A percentile compares a stretch with the other conserved stretches of the same genome.
phyloP scores from a whole-genome alignment of 1,140 invertebrate species.

The Drosophila rhopaloa region DNA sequence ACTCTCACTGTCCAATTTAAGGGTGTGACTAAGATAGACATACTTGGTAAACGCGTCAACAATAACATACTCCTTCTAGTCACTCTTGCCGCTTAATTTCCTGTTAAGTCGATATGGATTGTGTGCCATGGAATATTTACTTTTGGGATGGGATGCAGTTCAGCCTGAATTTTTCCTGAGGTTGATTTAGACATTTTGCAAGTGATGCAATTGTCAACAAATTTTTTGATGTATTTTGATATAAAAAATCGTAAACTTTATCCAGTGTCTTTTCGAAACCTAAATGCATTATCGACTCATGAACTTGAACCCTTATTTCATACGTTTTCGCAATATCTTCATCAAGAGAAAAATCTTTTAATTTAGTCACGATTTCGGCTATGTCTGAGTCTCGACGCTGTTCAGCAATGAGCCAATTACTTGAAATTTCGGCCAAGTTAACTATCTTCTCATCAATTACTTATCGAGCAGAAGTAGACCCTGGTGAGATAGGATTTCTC shows the following conservation, averaged over 20 bases:
- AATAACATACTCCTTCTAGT: constrained; percentile 7
- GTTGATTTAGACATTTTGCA: constrained; percentile 40
- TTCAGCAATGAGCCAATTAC: constrained; percentile 26
- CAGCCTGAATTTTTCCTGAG: constrained; percentile 50
- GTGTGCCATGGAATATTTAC: constrained; percentile 29
- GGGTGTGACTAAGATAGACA: constrained; percentile 7
- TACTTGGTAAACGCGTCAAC: constrained; percentile 12
- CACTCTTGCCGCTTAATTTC: constrained; percentile 11
- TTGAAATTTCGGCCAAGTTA: constrained; percentile 40
- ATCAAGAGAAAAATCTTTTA: constrained; percentile 5
- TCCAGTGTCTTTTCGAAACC: background rate
- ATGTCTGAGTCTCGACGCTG: background rate
- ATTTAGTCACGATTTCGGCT: background rate
- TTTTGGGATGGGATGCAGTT: constrained; percentile 56
- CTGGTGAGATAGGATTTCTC: constrained; percentile 45
- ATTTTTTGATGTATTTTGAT: constrained; percentile 57
- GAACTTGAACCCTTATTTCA: background rate
- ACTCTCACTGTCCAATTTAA: constrained; percentile 13
- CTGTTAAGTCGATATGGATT: constrained; percentile 11
- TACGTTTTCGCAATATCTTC: constrained; percentile 1
- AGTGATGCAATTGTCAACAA: constrained; percentile 60
- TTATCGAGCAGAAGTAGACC: background rate
- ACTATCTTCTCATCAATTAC: constrained; percentile 14
- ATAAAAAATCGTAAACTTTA: background rate
- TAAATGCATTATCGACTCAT: background rate